A percentile compares a stretch with the other conserved stretches of the same genome.
Conservation (phyloP, 2,888 invertebrate species). For the Cephus pulcher region DNA sequence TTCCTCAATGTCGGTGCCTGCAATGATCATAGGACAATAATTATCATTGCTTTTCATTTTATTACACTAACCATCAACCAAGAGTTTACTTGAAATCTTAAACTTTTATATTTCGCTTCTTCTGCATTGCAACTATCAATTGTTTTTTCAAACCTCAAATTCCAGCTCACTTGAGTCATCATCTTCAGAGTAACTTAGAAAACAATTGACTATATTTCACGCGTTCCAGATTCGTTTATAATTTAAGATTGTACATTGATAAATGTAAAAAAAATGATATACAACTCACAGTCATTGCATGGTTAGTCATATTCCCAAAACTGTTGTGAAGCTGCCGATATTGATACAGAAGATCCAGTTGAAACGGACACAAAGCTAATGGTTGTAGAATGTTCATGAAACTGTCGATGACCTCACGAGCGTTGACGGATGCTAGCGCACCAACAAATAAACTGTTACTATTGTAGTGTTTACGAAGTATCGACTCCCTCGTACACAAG, state of each 20-base stretch:
- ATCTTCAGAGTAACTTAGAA: not conserved
- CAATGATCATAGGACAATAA: not conserved
- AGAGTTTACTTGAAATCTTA: not conserved
- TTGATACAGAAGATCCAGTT: constrained; percentile 84
- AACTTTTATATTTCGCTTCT: not conserved
- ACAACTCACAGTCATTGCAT: constrained; percentile 67
- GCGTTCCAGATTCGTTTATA: not conserved
- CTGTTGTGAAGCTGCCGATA: constrained; percentile 81
- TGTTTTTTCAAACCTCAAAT: not conserved
- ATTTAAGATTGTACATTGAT: not conserved
- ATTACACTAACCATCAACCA: not conserved
- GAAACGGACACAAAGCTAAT: constrained; percentile 82
- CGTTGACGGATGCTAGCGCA: constrained; percentile 68
- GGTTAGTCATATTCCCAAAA: constrained; percentile 77
- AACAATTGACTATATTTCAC: not conserved
- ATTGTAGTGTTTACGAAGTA: constrained; percentile 84
- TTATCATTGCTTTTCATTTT: not conserved
- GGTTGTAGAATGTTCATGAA: constrained; percentile 83
- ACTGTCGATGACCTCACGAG: constrained; percentile 74
- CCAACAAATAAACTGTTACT: constrained; percentile 79
- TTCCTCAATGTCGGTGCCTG: constrained; percentile 43
- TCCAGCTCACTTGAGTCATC: not conserved
- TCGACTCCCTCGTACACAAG: constrained; percentile 84
- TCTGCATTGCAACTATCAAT: not conserved
- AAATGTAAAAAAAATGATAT: not conserved